Evolutionary conservation across 2,888 invertebrate genomes (phyloP).

Genomic region (Globia sparganii): DNA sequence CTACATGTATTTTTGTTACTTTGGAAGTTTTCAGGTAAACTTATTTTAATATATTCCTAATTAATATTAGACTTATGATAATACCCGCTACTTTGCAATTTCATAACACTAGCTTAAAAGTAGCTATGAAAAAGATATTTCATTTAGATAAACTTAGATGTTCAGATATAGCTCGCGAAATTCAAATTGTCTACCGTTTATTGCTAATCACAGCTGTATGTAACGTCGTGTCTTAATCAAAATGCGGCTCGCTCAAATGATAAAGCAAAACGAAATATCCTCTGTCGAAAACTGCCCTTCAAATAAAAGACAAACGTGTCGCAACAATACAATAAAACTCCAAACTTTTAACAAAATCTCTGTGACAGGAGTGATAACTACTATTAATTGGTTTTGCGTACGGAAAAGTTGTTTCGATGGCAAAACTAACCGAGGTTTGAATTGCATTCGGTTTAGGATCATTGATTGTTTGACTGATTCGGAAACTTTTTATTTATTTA

Average conservation of each 20-base stretch:
- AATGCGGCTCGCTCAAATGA: background rate
- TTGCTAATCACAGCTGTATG: background rate
- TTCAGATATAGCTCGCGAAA: background rate
- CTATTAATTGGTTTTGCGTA: background rate
- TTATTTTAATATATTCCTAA: background rate
- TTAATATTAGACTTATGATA: too few relatives aligned
- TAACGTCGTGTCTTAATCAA: background rate
- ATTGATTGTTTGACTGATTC: background rate
- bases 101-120: background rate
- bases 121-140: background rate
- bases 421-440: background rate
- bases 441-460: background rate
- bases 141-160: background rate
- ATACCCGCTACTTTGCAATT: background rate
- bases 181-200: too few relatives aligned
- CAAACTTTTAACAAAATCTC: constrained; percentile 13
- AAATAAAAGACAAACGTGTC: background rate
- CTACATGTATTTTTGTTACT: background rate
- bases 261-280: background rate
- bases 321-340: background rate
- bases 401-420: background rate
- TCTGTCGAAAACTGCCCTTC: background rate
- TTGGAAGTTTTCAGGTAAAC: background rate
- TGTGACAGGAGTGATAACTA: background rate
- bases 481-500: background rate